Evolutionary conservation across 2,888 invertebrate species (phyloP).

Genomic region (Rotaria macrura): DNA sequence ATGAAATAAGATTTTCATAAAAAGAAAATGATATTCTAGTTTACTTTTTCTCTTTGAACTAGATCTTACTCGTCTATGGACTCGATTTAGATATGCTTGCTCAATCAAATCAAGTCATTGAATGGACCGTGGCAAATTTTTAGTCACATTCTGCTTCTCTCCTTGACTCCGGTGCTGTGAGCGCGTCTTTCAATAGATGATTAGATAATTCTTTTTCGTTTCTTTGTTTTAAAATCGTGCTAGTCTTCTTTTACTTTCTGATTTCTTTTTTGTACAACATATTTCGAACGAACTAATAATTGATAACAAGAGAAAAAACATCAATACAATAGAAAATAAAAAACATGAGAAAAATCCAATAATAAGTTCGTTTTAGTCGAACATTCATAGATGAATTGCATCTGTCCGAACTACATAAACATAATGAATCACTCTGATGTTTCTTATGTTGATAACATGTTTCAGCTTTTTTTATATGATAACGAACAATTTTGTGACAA

Average conservation of each 20-base stretch:
- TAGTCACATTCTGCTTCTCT: background rate
- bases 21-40: background rate
- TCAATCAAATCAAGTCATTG: background rate
- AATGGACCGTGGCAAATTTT: background rate
- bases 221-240: background rate
- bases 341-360: background rate
- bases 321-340: background rate
- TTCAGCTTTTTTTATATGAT: slow-evolving; percentile 17
- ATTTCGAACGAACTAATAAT: background rate
- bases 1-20: background rate
- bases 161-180: background rate
- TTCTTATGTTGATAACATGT: slow-evolving; percentile 19
- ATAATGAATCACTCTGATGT: background rate
- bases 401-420: slow-evolving; percentile 7
- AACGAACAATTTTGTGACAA: slow-evolving; percentile 19
- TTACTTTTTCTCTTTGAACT: background rate
- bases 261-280: background rate
- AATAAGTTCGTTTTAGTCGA: background rate
- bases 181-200: background rate
- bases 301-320: background rate
- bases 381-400: slow-evolving; percentile 3
- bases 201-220: no score
- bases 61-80: background rate
- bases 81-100: background rate
- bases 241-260: background rate